These are phyloP conservation scores for Zaprionus africanus DNA, from an alignment of 1,140 invertebrate genomes.

Conservation along the genomic window DNA sequence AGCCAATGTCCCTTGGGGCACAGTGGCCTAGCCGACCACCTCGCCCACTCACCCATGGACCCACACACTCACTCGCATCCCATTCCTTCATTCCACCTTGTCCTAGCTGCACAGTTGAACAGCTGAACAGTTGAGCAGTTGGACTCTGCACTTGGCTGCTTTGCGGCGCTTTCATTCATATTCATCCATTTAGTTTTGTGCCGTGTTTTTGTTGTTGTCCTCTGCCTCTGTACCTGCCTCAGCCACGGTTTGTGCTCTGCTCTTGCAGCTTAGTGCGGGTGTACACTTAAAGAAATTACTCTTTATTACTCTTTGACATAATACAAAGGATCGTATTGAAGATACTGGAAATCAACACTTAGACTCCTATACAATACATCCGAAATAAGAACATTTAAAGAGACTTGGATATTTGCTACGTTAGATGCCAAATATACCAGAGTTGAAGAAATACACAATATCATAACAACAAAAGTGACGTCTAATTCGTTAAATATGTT, in stretches of 20 bases:
- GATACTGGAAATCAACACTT: no score
- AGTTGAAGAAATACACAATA: no score
- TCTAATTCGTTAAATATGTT: no score
- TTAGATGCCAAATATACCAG: no score
- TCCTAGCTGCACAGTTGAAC: background rate
- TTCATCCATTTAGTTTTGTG: constrained; percentile 74
- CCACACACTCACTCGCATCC: constrained; percentile 1
- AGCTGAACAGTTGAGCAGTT: constrained; percentile 60
- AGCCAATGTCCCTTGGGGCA: constrained; percentile 74
- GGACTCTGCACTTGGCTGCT: constrained; percentile 49
- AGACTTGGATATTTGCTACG: no score
- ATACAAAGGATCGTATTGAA: no score
- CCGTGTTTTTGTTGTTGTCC: constrained; percentile 21
- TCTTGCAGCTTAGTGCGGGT: constrained; percentile 14
- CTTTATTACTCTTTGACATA: no score
- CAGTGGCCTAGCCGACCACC: constrained; percentile 29
- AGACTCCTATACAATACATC: no score
- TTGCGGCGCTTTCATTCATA: constrained; percentile 77
- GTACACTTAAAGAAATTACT: constrained; percentile 25
- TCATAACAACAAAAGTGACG: no score
- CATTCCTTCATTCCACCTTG: background rate
- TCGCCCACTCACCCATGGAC: background rate
- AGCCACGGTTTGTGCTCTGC: constrained; percentile 8
- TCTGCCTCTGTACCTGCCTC: constrained; percentile 4
- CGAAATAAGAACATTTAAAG: no score